These are phyloP conservation scores for Odocoileus hemionus DNA, from an alignment of 2,113 vertebrate species.

Conservation along the genomic window DNA sequence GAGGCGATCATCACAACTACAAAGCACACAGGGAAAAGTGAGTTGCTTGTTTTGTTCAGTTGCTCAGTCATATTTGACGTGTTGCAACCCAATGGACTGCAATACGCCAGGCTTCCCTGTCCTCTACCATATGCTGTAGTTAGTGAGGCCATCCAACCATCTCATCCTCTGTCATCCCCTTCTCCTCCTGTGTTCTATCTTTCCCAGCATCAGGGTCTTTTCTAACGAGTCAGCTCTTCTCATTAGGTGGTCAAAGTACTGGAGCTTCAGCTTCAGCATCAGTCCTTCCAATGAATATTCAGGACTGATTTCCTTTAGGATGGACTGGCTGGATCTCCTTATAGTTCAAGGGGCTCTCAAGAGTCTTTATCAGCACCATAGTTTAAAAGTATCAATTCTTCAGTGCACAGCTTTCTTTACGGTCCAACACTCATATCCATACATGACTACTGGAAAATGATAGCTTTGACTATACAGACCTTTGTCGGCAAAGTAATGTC, in stretches of 20 bases:
- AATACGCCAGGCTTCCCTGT: not conserved
- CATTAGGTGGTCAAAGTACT: not conserved
- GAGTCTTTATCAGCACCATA: not conserved
- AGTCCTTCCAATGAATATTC: not conserved
- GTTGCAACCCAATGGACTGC: not conserved
- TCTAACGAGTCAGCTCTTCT: not conserved
- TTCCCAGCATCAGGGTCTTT: not conserved
- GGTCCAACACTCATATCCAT: not conserved
- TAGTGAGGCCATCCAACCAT: not conserved
- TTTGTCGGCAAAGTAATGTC: not conserved
- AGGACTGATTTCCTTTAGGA: not conserved
- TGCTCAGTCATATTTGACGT: accelerated
- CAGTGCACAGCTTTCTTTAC: not conserved
- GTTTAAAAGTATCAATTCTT: not conserved
- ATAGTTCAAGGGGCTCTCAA: not conserved
- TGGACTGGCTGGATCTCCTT: not conserved
- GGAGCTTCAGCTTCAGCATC: not conserved
- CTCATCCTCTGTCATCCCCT: not conserved
- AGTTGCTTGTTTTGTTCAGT: not conserved
- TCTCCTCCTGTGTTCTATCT: not conserved
- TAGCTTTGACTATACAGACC: not conserved
- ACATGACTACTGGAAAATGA: not conserved
- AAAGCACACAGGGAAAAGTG: not conserved
- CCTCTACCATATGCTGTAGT: not conserved
- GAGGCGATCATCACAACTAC: not conserved